phyloP scores from a whole-genome alignment of 1,140 invertebrate genomes.

The Vollenhovia emeryi region DNA sequence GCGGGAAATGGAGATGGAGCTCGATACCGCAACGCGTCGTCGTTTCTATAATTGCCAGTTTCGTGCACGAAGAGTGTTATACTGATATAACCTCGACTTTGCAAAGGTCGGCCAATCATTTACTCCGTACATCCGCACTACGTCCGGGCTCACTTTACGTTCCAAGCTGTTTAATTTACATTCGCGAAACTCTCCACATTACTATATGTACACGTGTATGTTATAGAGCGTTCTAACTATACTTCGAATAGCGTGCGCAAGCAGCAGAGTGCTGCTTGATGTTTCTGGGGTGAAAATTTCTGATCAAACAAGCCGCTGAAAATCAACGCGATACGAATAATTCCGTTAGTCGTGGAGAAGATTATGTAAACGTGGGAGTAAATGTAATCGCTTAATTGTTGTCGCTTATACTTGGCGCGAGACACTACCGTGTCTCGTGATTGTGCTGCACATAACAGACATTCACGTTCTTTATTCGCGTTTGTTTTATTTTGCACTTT shows the following conservation, averaged over 20 bases:
- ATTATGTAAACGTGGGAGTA: not conserved
- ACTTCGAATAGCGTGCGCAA: not conserved
- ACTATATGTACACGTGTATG: slow-evolving; percentile 27
- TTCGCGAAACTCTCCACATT: slow-evolving; percentile 72
- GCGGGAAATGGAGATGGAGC: not conserved
- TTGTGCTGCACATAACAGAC: not conserved
- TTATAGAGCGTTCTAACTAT: slow-evolving; percentile 49
- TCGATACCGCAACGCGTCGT: slow-evolving; percentile 15
- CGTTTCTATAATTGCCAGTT: slow-evolving; percentile 40
- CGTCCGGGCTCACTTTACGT: slow-evolving; percentile 66
- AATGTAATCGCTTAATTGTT: too few relatives aligned
- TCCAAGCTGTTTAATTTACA: slow-evolving; percentile 77
- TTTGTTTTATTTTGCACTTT: too few relatives aligned
- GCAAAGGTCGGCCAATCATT: slow-evolving; percentile 70
- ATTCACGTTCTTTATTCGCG: not conserved
- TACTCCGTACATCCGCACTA: slow-evolving; percentile 68
- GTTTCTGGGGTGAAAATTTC: not conserved
- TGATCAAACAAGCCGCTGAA: not conserved
- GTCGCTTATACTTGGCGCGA: too few relatives aligned
- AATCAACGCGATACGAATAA: not conserved
- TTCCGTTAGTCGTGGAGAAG: not conserved
- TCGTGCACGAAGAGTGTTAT: slow-evolving; percentile 9
- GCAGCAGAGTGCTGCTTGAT: not conserved
- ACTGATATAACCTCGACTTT: slow-evolving; percentile 62
- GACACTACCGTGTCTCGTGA: too few relatives aligned